Evolutionary conservation across 2,888 invertebrate species (phyloP), one percentile per base, ranked within the genome.

Genomic region (Eilema depressum): DNA sequence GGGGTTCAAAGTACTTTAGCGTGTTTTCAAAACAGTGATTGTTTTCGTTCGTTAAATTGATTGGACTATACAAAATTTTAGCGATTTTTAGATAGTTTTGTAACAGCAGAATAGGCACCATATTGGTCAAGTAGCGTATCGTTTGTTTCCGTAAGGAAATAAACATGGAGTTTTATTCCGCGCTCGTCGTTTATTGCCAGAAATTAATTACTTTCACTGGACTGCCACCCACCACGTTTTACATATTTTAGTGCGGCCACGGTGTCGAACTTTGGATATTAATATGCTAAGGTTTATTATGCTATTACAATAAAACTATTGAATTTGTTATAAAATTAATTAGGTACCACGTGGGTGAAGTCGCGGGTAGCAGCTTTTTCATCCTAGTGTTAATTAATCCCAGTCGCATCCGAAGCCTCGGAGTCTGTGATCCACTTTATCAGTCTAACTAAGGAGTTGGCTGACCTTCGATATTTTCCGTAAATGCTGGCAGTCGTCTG

Each of bases 141-240:
- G 53, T 53, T 25, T 20, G 59, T 68, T 77, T 77, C 73, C 28
- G 56, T 69, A 63, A 69, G 65, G 41, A 71, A 73, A 71, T 41
- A 60, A 64, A 66, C 14, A 25, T 4, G 17, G 37, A 57, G 33
- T 57, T 61, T 59, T 60, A 60, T 66, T n/a, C 23, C 4, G 20
- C 23, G 28, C 12, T 33, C 59, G 63, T 41, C 41, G 63, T 57
- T 59, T 63, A 63, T 37, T 53, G 72, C 76, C 63, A 65, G 23
- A 71, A 74, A 79, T 77, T 82, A 81, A 82, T 81, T 79, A 77
- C 65, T 77, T 77, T 78, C 70, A 65, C 72, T 75, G 74, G 61
- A 65, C 70, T 59, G 26, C 80, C 78, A 81, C 80, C 72, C 78
- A 73, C 71, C 68, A 68, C n/a, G 56, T 66, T 56, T 62, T 41